A percentile compares a stretch with the other conserved stretches of the same genome.
These are phyloP conservation scores for Acleris laterana DNA, from an alignment of 2,888 invertebrate species.

Conservation along the genomic window DNA sequence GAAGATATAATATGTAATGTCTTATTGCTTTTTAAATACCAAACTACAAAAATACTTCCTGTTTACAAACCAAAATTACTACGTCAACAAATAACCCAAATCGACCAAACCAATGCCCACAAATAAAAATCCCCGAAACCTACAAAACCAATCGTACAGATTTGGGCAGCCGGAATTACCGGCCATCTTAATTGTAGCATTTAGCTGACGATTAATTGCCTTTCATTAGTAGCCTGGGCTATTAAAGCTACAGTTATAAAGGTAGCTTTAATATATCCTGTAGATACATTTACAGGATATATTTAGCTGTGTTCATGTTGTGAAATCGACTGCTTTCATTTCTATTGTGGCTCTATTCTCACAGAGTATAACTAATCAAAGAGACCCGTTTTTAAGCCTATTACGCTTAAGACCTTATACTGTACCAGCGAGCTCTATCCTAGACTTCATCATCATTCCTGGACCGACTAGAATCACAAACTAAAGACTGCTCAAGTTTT, in stretches of 20 bases:
- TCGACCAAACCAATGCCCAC: background rate
- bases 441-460: no score
- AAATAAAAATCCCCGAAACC: background rate
- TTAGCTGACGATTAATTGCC: conserved; percentile 63
- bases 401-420: no score
- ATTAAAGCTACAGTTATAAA: conserved; percentile 53
- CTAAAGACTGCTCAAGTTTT: no score
- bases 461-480: no score
- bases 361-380: no score
- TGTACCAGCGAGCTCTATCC: no score
- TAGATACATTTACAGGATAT: background rate
- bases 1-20: no score
- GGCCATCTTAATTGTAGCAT: conserved; percentile 65
- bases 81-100: background rate
- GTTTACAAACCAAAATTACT: background rate
- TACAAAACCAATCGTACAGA: conserved; percentile 37
- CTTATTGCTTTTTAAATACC: no score
- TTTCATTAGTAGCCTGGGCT: conserved; percentile 62
- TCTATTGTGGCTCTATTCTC: no score
- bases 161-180: conserved; percentile 52
- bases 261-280: conserved; percentile 37
- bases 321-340: no score
- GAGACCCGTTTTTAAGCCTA: no score
- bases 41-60: no score
- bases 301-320: background rate